These are phyloP conservation scores for Emmelina monodactyla DNA, from an alignment of 2,888 invertebrate genomes.

Conservation along the genomic window DNA sequence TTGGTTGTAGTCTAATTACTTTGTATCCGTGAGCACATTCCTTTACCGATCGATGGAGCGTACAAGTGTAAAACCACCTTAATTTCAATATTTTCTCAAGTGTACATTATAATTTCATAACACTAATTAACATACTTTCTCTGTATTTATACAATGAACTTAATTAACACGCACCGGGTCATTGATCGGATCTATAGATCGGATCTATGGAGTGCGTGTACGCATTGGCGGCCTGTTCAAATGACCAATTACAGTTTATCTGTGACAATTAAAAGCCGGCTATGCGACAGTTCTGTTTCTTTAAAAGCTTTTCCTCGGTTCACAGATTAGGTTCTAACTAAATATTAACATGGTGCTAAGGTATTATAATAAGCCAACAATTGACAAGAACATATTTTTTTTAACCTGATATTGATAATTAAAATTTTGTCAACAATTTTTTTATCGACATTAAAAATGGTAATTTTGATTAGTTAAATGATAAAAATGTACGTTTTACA, in stretches of 20 bases:
- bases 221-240: conserved; percentile 55
- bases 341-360: too few relatives aligned
- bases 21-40: not conserved
- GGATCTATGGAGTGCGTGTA: conserved; percentile 32
- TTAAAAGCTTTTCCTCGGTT: too few relatives aligned
- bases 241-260: conserved; percentile 53
- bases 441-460: too few relatives aligned
- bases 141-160: not conserved
- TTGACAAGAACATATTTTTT: too few relatives aligned
- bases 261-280: conserved; percentile 32
- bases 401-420: too few relatives aligned
- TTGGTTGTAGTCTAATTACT: conserved; percentile 1
- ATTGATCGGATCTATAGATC: conserved; percentile 28
- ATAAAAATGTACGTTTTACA: too few relatives aligned
- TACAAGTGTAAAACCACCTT: not conserved
- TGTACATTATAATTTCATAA: not conserved
- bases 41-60: not conserved
- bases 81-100: conserved; percentile 2
- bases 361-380: too few relatives aligned
- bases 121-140: not conserved
- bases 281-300: too few relatives aligned
- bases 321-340: too few relatives aligned
- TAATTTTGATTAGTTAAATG: too few relatives aligned
- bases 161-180: conserved; percentile 15
- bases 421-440: too few relatives aligned